Base-by-base conservation (phyloP, 2,113 vertebrate species). In the Apeltes quadracus region DNA sequence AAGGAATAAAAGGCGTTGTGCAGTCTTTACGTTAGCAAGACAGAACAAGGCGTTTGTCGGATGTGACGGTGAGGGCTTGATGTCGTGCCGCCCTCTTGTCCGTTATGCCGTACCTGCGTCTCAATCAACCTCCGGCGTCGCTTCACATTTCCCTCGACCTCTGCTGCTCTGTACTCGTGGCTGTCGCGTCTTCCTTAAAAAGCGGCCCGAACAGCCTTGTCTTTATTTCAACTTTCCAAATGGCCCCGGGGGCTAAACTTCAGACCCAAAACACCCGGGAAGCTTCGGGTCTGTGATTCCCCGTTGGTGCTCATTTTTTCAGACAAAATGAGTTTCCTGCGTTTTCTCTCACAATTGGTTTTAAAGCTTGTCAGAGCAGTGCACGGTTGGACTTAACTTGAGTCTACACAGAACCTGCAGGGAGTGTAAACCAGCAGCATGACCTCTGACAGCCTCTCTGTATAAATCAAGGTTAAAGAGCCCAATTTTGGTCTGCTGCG, bases 211-310 rank as follows among this genome's bases (percentile, higher is more conserved):
- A 75, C 69, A 64, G 38, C 72, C 25, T 41, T 10, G 13, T 46
- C 44, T 80, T 76, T 53, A 85, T 78, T 68, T 72, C 57, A 84
- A 78, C 73, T 84, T 57, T 70, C 76, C 67, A 59, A 27, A 69
- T 16, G 4, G 65, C 81, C 68, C 16, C 38, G 6, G 76, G 6
- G 76, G 80, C 83, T 68, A 66, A 11, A 44, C 54, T 50, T 81
- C 59, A 72, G 56, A 76, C 46, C 61, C 72, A 41, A 76, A 76
- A 79, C 66, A 63, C 48, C 61, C 32, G 55, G 25, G 69, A 77
- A 25, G 73, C 75, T 78, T 41, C 41, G n/a, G 51, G 41, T 79
- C 54, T 84, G 53, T 44, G 32, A 55, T 71, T 80, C 54, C 23
- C 64, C 0, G 61, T 51, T 25, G 38, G 57, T 27, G 15, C 57